A percentile compares a stretch with the other conserved stretches of the same genome.
These are phyloP conservation scores for Lasioglossum pauxillum DNA, from an alignment of 2,888 invertebrate genomes.

Conservation along the genomic window DNA sequence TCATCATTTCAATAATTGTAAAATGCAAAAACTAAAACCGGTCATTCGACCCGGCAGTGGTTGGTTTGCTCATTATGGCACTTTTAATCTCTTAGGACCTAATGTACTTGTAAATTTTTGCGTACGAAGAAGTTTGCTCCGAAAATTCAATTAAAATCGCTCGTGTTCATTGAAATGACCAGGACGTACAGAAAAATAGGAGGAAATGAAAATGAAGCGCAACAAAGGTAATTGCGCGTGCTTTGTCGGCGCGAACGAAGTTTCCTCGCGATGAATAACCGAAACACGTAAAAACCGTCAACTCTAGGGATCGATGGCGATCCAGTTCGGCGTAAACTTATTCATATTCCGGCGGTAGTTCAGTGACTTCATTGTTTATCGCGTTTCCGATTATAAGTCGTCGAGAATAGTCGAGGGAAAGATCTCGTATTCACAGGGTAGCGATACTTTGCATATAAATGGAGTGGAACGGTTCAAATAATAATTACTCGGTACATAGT, in stretches of 20 bases:
- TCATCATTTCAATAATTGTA: no score
- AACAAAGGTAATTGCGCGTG: not conserved
- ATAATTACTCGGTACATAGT: constrained; percentile 2
- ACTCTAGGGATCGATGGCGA: not conserved
- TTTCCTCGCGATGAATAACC: not conserved
- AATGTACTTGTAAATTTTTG: not conserved
- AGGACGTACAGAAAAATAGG: not conserved
- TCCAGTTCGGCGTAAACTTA: not conserved
- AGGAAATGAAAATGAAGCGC: not conserved
- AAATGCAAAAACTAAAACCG: no score
- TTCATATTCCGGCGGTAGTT: not conserved
- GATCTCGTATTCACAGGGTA: not conserved
- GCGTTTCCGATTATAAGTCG: not conserved
- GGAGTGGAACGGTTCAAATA: constrained; percentile 11
- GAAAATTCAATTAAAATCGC: no score
- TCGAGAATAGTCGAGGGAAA: not conserved
- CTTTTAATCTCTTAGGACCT: not conserved
- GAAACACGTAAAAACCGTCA: not conserved
- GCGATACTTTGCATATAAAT: constrained; percentile 16
- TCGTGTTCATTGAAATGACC: no score
- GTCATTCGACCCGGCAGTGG: no score
- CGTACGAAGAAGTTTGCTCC: no score
- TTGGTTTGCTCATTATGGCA: not conserved
- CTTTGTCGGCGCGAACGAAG: not conserved
- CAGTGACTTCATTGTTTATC: constrained; percentile 30